Base-by-base conservation (phyloP, 92 coral and sea anemone species). In the Montipora capitata region DNA sequence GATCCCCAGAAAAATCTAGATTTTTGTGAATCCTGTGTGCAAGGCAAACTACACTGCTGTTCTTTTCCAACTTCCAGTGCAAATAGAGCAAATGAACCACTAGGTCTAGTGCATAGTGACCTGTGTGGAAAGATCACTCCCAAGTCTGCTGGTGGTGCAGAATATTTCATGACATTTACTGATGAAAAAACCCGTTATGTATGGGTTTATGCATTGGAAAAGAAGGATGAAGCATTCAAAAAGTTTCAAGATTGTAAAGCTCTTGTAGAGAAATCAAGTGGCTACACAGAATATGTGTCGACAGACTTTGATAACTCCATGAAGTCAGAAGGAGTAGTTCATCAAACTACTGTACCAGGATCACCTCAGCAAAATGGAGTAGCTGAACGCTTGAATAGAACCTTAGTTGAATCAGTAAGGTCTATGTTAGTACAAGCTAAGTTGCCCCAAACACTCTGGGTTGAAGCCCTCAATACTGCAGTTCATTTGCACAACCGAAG, bases 181-280 rank as follows among this genome's bases (percentile, higher is more conserved):
- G 94, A 94, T 87, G 96, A 90, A 72, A 87, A 90, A 68, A 82
- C 91, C 44, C 90, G 90, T 15, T 83, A 83, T 66, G 88, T 79
- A 2, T 87, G 92, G 92, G 90, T 45, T 94, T 91, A 91, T 75
- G 64, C 82, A 8, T 49, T 94, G 79, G 78, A 90, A 76, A 74
- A 66, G 74, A 94, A 91, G 39, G 69, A 78, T 52, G 94, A 94
- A 79, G 93, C 51, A 18, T 79, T 83, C 61, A 78, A 94, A 91
- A 4, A 91, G 85, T 83, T 91, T 90, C 9, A 15, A 80, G 70
- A 87, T 68, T 57, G 17, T 90, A 0, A 90, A 86, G 69, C 68
- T 82, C 17, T 78, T 93, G 43, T 89, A 67, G 96, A 86, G 75
- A 93, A 93, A n/a, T n/a, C n/a, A n/a, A n/a, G n/a, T 81, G 93